Base-by-base conservation (phyloP, 2,888 invertebrate genomes). In the Carterocephalus palaemon region DNA sequence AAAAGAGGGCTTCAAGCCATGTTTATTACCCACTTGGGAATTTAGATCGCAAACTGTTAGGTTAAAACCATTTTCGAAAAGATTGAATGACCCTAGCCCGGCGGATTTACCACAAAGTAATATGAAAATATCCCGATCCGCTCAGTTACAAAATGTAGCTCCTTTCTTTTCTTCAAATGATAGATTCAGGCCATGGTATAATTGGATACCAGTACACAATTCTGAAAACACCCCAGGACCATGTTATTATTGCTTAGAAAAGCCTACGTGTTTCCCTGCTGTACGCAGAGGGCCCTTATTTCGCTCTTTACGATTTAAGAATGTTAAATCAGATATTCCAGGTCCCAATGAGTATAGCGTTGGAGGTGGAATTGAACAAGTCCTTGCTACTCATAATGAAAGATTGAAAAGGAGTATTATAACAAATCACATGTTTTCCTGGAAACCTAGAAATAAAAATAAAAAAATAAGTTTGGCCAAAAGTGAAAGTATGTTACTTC, bases 111-210 rank as follows among this genome's bases (percentile, higher is more conserved):
- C 63, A 1, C 62, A 58, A 47, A 6, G 22, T 2, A 49, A 19
- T 13, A 29, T 10, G 1, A 55, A 53, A 39, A 36, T 45, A 17
- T 37, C 48, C 32, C 64, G 69, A 49, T 43, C 55, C 16, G 13
- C 19, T 6, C 42, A 59, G 20, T 37, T 67, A 22, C 80, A 80
- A 57, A 54, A 57, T 28, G 31, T 43, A 20, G 67, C 74, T 12
- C 84, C 85, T 3, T 85, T 85, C 54, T 59, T 43, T 40, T 60
- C 76, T 8, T 81, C 83, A 8, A 72, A 78, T 48, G 70, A 65
- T 4, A 70, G 83, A 17, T 77, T 85, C 54, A 54, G 60, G 29
- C 72, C 75, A 9, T 84, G 85, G 84, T 57, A 67, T 53, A 67
- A 75, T 56, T 75, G 70, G 67, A 64, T 78, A 47, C 66, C 78